Conservation (phyloP, 2,888 invertebrate species). For the Andrena fulva region DNA sequence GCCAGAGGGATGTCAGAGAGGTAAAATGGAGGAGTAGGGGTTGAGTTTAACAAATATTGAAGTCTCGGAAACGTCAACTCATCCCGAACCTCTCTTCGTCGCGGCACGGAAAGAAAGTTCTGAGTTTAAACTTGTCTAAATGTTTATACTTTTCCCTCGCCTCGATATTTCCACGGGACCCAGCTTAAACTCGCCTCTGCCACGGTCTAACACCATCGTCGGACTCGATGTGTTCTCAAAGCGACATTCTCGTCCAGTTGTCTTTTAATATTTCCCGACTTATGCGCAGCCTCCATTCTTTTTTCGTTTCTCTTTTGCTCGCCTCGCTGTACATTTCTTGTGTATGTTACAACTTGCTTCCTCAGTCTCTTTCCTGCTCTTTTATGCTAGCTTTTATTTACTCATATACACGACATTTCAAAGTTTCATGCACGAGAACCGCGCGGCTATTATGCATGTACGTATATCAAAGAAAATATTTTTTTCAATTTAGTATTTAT, state of each 20-base stretch:
- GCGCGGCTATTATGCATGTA: no score
- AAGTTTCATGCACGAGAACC: no score
- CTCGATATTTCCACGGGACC: conserved; percentile 71
- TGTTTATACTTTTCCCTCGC: conserved; percentile 76
- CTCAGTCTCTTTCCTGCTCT: background rate
- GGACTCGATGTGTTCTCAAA: conserved; percentile 66
- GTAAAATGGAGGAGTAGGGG: conserved; percentile 53
- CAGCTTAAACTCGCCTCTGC: conserved; percentile 37
- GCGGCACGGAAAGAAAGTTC: conserved; percentile 73
- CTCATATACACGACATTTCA: no score
- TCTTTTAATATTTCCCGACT: conserved; percentile 72
- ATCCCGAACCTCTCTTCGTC: conserved; percentile 54
- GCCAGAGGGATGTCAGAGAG: conserved; percentile 58
- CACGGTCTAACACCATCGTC: conserved; percentile 50
- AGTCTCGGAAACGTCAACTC: conserved; percentile 75
- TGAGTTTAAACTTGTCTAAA: conserved; percentile 80
- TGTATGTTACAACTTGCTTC: background rate
- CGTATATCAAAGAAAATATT: no score
- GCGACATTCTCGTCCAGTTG: conserved; percentile 59
- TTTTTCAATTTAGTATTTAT: no score
- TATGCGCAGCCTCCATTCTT: background rate
- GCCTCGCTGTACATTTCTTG: background rate
- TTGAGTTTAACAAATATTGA: conserved; percentile 80
- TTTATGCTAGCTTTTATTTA: background rate
- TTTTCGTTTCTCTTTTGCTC: background rate